phyloP scores from a whole-genome alignment of 1,140 invertebrate species.

The Riptortus pedestris region DNA sequence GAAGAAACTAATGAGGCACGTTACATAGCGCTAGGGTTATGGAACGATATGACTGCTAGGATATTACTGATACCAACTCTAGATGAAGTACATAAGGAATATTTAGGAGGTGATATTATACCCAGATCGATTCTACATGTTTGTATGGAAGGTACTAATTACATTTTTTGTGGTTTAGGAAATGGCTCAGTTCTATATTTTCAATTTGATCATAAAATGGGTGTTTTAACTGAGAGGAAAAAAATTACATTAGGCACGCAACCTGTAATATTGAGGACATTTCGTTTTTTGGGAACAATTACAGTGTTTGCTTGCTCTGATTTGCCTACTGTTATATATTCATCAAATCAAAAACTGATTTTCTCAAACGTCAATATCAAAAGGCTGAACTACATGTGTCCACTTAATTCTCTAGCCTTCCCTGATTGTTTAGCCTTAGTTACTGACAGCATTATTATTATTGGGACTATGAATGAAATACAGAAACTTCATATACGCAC shows the following conservation, averaged over 20 bases:
- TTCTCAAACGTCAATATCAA: conserved; percentile 99
- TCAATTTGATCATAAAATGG: conserved; percentile 59
- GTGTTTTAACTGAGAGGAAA: conserved; percentile 68
- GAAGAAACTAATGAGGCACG: conserved; percentile 44
- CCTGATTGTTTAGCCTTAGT: conserved; percentile 89
- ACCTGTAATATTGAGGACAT: conserved; percentile 85
- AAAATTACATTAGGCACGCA: conserved; percentile 91
- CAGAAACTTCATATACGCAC: conserved; percentile 95
- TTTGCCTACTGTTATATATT: conserved; percentile 96
- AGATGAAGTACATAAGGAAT: conserved; percentile 69
- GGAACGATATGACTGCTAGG: conserved; percentile 94
- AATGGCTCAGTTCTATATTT: conserved; percentile 98
- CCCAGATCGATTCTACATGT: conserved; percentile 90
- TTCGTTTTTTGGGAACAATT: conserved; percentile 79
- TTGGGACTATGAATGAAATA: conserved; percentile 97
- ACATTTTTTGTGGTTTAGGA: conserved; percentile 84
- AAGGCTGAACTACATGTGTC: conserved; percentile 97
- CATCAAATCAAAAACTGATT: conserved; percentile 95
- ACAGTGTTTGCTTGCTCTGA: conserved; percentile 99
- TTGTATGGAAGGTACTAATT: conserved; percentile 75
- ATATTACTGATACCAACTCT: conserved; percentile 70
- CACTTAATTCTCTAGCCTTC: conserved; percentile 86
- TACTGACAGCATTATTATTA: conserved; percentile 84
- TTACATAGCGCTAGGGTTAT: conserved; percentile 84
- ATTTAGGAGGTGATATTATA: conserved; percentile 87